A percentile compares a stretch with the other conserved stretches of the same genome.
These are phyloP conservation scores for Amyelois transitella DNA, from an alignment of 1,140 invertebrate species.

Conservation along the genomic window DNA sequence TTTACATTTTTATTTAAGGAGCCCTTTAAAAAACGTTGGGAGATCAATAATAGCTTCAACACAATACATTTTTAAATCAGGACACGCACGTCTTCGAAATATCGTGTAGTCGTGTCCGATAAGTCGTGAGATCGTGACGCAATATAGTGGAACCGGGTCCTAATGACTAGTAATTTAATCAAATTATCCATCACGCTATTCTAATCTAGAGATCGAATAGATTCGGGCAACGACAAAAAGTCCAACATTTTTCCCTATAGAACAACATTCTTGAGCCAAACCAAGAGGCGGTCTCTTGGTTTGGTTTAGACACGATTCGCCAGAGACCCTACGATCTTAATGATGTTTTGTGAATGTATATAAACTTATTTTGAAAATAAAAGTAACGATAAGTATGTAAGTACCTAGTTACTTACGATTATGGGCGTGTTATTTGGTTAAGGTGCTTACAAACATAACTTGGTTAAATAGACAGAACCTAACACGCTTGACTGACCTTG, in stretches of 20 bases:
- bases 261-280: not conserved
- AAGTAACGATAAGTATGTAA: not conserved
- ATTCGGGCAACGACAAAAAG: slow-evolving; percentile 19
- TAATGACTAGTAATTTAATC: slow-evolving; percentile 29
- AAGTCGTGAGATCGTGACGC: slow-evolving; percentile 14
- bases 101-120: not conserved
- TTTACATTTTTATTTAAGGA: too few relatives aligned
- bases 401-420: too few relatives aligned
- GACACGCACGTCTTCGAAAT: not conserved
- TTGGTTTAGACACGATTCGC: too few relatives aligned
- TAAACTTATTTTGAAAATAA: not conserved
- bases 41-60: too few relatives aligned
- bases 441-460: not conserved
- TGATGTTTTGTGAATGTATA: not conserved
- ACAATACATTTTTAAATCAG: not conserved
- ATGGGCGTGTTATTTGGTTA: not conserved
- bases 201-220: slow-evolving; percentile 17
- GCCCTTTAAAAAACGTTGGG: too few relatives aligned
- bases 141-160: slow-evolving; percentile 13
- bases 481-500: slow-evolving; percentile 13
- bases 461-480: not conserved
- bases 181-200: slow-evolving; percentile 28
- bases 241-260: slow-evolving; percentile 2
- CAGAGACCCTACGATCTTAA: too few relatives aligned
- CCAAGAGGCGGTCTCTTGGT: not conserved